phyloP scores from a whole-genome alignment of 2,113 vertebrate genomes.

The Aegotheles bennettii region DNA sequence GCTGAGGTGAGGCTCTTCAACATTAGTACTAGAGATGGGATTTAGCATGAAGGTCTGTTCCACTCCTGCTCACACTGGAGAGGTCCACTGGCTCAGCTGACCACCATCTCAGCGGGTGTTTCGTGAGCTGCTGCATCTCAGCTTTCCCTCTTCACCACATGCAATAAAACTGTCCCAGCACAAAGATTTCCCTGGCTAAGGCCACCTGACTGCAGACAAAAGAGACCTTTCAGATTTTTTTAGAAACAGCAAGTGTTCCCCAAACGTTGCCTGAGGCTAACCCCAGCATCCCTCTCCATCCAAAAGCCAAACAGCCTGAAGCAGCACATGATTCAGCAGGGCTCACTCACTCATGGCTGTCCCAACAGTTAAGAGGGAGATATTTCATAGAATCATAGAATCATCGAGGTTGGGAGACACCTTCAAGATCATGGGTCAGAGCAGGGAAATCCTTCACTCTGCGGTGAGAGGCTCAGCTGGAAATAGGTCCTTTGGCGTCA shows the following conservation, averaged over 20 bases:
- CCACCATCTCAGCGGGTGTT: accelerated
- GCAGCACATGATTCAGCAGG: background rate
- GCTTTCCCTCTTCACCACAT: background rate
- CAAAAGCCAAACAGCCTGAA: background rate
- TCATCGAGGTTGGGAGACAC: too few species aligned
- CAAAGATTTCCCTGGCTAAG: background rate
- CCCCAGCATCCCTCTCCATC: background rate
- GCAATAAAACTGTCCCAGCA: background rate
- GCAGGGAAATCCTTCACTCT: background rate
- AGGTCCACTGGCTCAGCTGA: background rate
- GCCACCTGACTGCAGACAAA: background rate
- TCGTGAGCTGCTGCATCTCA: background rate
- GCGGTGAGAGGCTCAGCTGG: background rate
- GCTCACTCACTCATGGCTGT: background rate
- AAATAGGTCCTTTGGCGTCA: background rate
- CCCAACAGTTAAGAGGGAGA: background rate
- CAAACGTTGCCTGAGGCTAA: background rate
- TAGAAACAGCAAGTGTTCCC: background rate
- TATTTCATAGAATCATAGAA: too few species aligned
- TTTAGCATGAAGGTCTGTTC: background rate
- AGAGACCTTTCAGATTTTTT: background rate
- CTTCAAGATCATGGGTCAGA: background rate
- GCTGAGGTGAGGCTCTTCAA: background rate
- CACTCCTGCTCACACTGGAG: background rate
- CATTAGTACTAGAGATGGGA: background rate